phyloP scores from a whole-genome alignment of 2,113 vertebrate genomes.

The Oryzias curvinotus region DNA sequence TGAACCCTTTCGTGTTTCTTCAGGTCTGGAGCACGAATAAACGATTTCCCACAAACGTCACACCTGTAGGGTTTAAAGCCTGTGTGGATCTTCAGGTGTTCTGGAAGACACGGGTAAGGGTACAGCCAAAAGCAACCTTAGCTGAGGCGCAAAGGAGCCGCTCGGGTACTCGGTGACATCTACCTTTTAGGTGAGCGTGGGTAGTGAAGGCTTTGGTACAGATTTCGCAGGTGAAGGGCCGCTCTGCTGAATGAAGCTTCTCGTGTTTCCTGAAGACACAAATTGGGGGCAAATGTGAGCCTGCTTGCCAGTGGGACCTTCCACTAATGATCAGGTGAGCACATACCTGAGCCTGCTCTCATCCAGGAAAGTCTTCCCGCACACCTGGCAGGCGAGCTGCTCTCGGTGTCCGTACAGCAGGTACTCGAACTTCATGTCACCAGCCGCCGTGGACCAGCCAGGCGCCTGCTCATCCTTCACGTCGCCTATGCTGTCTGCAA shows the following conservation, averaged over 20 bases:
- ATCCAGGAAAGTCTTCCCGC: slow-evolving; percentile 93
- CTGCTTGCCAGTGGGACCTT: neutral
- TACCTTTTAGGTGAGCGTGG: slow-evolving; percentile 92
- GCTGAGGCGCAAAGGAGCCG: too few species aligned
- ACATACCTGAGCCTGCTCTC: slow-evolving; percentile 84
- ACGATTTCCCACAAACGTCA: slow-evolving; percentile 72
- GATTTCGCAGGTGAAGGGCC: slow-evolving; percentile 96
- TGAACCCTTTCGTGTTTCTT: slow-evolving; percentile 73
- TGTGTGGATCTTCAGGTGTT: slow-evolving; percentile 74
- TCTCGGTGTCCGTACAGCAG: slow-evolving; percentile 93
- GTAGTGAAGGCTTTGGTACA: slow-evolving; percentile 98
- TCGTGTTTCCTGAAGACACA: slow-evolving; percentile 81
- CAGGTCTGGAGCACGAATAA: slow-evolving; percentile 70
- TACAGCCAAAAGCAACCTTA: neutral
- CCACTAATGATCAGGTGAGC: neutral
- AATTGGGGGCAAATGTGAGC: neutral
- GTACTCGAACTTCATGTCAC: slow-evolving; percentile 98
- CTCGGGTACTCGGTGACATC: neutral
- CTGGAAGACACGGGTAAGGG: slow-evolving; percentile 34
- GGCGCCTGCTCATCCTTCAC: slow-evolving; percentile 72
- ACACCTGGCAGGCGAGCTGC: slow-evolving; percentile 90
- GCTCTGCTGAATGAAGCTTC: slow-evolving; percentile 93
- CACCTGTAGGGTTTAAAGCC: slow-evolving; percentile 72
- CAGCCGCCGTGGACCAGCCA: slow-evolving; percentile 75
- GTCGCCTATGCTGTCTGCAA: slow-evolving; percentile 89